Percentiles rank a stretch among this genome's conserved stretches.
phyloP scores from a whole-genome alignment of 2,888 invertebrate species.

The Cylindroiulus punctatus region DNA sequence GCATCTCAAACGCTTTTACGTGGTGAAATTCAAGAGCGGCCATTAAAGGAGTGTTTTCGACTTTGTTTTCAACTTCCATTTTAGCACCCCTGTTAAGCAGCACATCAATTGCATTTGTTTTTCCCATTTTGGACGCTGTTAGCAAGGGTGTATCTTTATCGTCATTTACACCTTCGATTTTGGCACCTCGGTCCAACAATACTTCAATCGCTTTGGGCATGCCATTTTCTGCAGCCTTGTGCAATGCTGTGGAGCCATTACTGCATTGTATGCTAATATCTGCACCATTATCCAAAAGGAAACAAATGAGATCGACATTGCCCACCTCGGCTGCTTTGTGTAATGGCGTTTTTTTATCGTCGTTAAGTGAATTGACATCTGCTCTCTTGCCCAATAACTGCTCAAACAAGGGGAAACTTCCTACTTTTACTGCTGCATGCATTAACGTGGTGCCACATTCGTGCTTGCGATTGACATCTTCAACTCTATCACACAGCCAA shows the following conservation, averaged over 20 bases:
- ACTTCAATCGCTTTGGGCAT: neutral
- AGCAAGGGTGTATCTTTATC: neutral
- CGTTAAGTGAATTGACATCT: neutral
- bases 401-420: neutral
- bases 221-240: neutral
- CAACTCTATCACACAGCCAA: conserved; percentile 3
- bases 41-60: neutral
- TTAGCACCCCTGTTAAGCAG: neutral
- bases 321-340: neutral
- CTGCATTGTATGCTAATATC: neutral
- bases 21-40: neutral
- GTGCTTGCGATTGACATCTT: neutral
- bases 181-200: neutral
- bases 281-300: neutral
- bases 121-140: neutral
- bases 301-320: neutral
- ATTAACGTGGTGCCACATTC: neutral
- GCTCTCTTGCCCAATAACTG: neutral
- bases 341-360: neutral
- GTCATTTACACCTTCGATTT: neutral
- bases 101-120: neutral
- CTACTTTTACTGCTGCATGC: neutral
- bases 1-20: neutral
- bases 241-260: neutral
- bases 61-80: neutral